These are phyloP conservation scores for Trididemnum nubilum DNA, from an alignment of 23 tunicate genomes.

Conservation along the genomic window DNA sequence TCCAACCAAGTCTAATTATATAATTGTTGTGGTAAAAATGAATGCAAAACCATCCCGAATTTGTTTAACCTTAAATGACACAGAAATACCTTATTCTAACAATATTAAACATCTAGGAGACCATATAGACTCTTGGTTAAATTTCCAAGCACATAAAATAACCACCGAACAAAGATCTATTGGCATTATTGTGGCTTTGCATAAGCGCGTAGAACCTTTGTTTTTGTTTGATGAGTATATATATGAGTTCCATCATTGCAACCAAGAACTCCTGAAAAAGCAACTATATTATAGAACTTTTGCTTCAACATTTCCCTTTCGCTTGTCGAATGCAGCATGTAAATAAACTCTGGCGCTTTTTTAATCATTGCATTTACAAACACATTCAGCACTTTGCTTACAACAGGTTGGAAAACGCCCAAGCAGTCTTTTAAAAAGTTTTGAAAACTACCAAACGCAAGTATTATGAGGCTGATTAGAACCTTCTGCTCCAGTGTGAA, in stretches of 20 bases:
- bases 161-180: too few species aligned
- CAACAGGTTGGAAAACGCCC: not conserved
- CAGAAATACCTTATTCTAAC: too few species aligned
- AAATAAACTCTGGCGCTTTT: not conserved
- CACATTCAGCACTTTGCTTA: not conserved
- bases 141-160: too few species aligned
- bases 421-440: not conserved
- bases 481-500: not conserved
- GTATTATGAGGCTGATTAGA: not conserved
- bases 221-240: too few species aligned
- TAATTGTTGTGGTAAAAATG: too few species aligned
- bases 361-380: not conserved
- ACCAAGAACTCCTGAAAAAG: constrained; percentile 1
- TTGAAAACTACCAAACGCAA: not conserved
- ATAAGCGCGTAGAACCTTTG: too few species aligned
- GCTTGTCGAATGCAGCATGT: not conserved
- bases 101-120: too few species aligned
- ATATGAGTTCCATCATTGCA: constrained; percentile 19
- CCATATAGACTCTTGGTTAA: too few species aligned
- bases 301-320: not conserved
- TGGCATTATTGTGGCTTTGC: too few species aligned
- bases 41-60: too few species aligned
- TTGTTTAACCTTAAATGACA: too few species aligned
- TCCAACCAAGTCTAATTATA: too few species aligned
- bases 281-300: not conserved